Base-by-base conservation (phyloP, 2,113 vertebrate species). In the Dasyornis broadbenti region DNA sequence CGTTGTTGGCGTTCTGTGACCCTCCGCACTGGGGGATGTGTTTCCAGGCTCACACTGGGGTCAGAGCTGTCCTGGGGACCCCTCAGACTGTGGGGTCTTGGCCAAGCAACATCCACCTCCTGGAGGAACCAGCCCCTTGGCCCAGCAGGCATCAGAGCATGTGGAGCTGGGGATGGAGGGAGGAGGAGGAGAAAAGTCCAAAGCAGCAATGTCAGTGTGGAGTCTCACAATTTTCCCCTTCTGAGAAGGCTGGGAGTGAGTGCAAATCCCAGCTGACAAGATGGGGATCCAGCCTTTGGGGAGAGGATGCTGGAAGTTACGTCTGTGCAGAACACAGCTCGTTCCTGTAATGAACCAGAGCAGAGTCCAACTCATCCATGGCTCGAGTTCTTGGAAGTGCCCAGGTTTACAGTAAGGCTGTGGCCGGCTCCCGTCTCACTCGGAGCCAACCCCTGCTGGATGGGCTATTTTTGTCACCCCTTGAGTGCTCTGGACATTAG, bases 141-240 rank as follows among this genome's bases (percentile, higher is more conserved):
- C 23, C 26, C 0, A 1, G 70, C 78, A 44, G 42, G n/a, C 39
- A 23, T 23, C 14, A 8, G 30, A 21, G n/a, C 3, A 5, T 10
- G 20, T 0, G 0, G n/a, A 56, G 39, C 30, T 57, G 70, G 31
- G 31, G 54, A 6, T 7, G 20, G 4, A 5, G 15, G 7, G 3
- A 49, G 11, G 18, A 49, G 44, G 15, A 27, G 30, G 57, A 64
- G 35, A 37, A 39, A n/a, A 45, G 11, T 2, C 6, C 49, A 63
- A 70, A 82, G 76, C 22, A 73, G 39, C 54, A 54, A 0, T 1
- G 3, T 27, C 26, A 1, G 11, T 2, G 53, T 37, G 54, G 24
- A 86, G 20, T 60, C 45, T 57, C 64, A 19, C 0, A 0, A 3
- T 23, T 47, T 81, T 57, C 24, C 44, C 60, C 49, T 57, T 59